These are phyloP conservation scores for Nomada lathburiana DNA, from an alignment of 2,888 invertebrate genomes.

Conservation along the genomic window DNA sequence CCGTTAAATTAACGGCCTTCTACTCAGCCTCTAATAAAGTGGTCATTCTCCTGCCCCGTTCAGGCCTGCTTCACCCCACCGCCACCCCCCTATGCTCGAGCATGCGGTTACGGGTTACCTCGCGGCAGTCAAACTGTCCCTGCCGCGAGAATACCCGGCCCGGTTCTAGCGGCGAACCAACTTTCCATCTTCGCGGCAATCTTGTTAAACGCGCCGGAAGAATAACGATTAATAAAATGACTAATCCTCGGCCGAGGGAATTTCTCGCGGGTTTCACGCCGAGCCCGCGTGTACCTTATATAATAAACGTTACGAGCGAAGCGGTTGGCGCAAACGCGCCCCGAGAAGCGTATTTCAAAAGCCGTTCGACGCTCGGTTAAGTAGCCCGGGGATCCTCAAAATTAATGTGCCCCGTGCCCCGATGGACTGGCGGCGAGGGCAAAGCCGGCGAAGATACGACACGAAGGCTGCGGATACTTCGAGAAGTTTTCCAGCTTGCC, in stretches of 20 bases:
- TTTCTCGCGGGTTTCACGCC: background rate
- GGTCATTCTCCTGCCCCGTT: conserved; percentile 59
- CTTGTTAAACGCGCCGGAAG: background rate
- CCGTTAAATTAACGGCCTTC: conserved; percentile 77
- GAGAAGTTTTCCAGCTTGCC: conserved; percentile 64
- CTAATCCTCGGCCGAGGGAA: background rate
- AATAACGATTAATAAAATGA: background rate
- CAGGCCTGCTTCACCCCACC: conserved; percentile 14
- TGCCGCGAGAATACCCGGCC: conserved; percentile 2
- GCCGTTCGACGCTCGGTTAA: conserved; percentile 13
- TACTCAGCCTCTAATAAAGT: conserved; percentile 78
- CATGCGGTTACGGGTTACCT: background rate
- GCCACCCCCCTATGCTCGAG: conserved; percentile 3
- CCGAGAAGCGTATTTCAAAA: conserved; percentile 33
- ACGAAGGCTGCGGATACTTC: conserved; percentile 41
- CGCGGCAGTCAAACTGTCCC: background rate
- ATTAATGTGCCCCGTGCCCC: conserved; percentile 28
- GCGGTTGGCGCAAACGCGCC: conserved; percentile 9
- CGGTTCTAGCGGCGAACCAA: background rate
- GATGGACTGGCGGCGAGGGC: background rate
- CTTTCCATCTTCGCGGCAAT: background rate
- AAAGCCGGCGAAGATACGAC: conserved; percentile 50
- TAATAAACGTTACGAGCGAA: conserved; percentile 6
- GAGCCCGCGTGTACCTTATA: background rate
- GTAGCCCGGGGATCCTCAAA: conserved; percentile 22